These are phyloP conservation scores for Agapetus fuscipes DNA, from an alignment of 2,888 invertebrate genomes.

Conservation along the genomic window DNA sequence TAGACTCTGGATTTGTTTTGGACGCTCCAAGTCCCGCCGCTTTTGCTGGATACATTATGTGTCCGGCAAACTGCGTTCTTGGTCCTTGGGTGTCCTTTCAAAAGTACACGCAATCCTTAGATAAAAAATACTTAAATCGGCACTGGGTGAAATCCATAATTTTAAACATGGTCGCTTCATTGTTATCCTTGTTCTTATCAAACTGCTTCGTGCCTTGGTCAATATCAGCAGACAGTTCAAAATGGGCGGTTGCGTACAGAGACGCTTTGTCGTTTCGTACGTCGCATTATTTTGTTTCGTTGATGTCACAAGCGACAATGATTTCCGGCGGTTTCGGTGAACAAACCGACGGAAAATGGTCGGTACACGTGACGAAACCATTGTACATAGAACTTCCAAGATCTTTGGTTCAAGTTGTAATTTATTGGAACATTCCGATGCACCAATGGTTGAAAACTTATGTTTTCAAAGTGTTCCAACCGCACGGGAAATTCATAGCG, in stretches of 20 bases:
- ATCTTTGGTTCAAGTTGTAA: slow-evolving; percentile 86
- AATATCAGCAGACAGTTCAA: slow-evolving; percentile 49
- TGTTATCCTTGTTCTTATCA: slow-evolving; percentile 59
- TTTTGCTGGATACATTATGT: slow-evolving; percentile 73
- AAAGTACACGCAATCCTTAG: slow-evolving; percentile 51
- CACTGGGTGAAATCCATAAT: slow-evolving; percentile 48
- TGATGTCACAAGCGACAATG: slow-evolving; percentile 71
- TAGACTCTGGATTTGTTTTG: slow-evolving; percentile 45
- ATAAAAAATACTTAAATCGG: slow-evolving; percentile 37
- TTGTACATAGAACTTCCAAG: slow-evolving; percentile 79
- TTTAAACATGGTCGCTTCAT: slow-evolving; percentile 45
- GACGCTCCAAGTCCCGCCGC: slow-evolving; percentile 48
- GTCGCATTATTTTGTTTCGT: slow-evolving; percentile 94
- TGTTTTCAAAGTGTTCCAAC: slow-evolving; percentile 67
- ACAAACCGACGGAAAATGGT: slow-evolving; percentile 42
- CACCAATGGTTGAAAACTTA: slow-evolving; percentile 94
- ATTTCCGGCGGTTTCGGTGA: slow-evolving; percentile 52
- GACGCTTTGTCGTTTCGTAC: slow-evolving; percentile 87
- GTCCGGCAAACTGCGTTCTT: slow-evolving; percentile 75
- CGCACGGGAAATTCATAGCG: slow-evolving; percentile 66
- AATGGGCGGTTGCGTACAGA: slow-evolving; percentile 72
- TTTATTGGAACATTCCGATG: slow-evolving; percentile 96
- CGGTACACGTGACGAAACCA: slow-evolving; percentile 61
- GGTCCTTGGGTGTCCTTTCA: slow-evolving; percentile 86
- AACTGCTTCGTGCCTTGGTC: slow-evolving; percentile 67